A percentile compares a stretch with the other conserved stretches of the same genome.
phyloP scores from a whole-genome alignment of 2,888 invertebrate genomes.

The Apamea crenata region DNA sequence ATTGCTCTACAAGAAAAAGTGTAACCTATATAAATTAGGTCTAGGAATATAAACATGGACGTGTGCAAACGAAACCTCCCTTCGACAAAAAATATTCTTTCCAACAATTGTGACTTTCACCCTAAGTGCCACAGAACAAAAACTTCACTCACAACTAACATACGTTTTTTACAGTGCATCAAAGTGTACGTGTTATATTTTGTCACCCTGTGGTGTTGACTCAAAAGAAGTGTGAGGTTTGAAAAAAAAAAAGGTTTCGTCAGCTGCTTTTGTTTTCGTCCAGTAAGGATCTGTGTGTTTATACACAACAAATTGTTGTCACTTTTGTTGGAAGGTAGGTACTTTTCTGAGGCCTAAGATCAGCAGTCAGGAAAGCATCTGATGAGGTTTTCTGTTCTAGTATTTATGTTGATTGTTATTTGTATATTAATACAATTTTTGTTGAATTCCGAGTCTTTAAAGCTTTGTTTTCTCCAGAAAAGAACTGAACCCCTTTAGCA shows the following conservation, averaged over 20 bases:
- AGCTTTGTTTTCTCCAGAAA: neutral
- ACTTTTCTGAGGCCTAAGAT: neutral
- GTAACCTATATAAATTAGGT: conserved; percentile 27
- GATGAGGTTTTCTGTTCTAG: neutral
- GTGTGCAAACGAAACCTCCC: conserved; percentile 36
- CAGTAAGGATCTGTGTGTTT: neutral
- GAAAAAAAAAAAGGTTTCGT: neutral
- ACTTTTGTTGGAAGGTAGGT: neutral
- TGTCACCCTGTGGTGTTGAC: conserved; percentile 22
- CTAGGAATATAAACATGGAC: conserved; percentile 52
- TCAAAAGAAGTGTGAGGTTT: neutral
- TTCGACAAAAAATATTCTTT: conserved; percentile 32
- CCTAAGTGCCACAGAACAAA: conserved; percentile 22
- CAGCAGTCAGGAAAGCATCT: neutral
- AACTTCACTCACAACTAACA: neutral
- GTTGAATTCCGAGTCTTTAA: neutral
- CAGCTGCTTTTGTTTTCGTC: conserved; percentile 23
- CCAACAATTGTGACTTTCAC: conserved; percentile 27
- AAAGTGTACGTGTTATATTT: neutral
- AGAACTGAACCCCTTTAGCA: neutral
- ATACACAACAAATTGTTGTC: neutral
- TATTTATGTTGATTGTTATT: neutral
- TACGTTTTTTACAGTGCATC: neutral
- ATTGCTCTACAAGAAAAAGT: neutral
- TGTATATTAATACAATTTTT: neutral